Conservation (phyloP, 1,140 invertebrate species). For the Bursaphelenchus mucronatus region DNA sequence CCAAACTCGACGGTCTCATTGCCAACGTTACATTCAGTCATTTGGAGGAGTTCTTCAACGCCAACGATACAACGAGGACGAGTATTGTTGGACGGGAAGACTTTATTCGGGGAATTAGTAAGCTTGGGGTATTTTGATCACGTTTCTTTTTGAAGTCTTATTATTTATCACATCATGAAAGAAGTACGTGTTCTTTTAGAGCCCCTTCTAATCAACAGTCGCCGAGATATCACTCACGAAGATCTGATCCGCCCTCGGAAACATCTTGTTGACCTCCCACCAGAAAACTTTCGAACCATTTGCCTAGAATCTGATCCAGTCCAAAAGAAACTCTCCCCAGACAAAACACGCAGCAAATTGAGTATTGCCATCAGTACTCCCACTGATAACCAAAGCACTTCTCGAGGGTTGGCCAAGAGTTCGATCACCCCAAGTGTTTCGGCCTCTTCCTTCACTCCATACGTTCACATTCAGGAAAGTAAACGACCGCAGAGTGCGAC, state of each 20-base stretch:
- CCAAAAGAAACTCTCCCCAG: not conserved
- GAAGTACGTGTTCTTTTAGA: too few relatives aligned
- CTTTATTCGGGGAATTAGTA: constrained; percentile 44
- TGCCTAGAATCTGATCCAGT: constrained; percentile 10
- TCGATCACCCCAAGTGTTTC: constrained; percentile 12
- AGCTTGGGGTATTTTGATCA: constrained; percentile 19
- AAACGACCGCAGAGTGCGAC: not conserved
- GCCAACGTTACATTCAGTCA: constrained; percentile 25
- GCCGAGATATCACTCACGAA: not conserved
- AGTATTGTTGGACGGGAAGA: constrained; percentile 32
- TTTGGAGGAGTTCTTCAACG: constrained; percentile 39
- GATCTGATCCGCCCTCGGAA: constrained; percentile 9
- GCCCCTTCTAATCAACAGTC: constrained; percentile 11
- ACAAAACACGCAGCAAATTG: constrained; percentile 3
- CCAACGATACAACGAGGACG: constrained; percentile 26
- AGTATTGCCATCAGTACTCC: constrained; percentile 7
- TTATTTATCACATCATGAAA: not conserved
- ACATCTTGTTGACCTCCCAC: constrained; percentile 8
- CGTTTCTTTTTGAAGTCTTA: not conserved
- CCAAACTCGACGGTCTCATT: constrained; percentile 34
- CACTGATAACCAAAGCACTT: not conserved
- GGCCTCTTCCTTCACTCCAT: constrained; percentile 16
- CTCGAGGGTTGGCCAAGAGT: constrained; percentile 16
- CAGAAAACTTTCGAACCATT: constrained; percentile 22
- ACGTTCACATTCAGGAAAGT: constrained; percentile 14